Conservation (phyloP, 2,888 invertebrate species). For the Leucophora obtusa region DNA sequence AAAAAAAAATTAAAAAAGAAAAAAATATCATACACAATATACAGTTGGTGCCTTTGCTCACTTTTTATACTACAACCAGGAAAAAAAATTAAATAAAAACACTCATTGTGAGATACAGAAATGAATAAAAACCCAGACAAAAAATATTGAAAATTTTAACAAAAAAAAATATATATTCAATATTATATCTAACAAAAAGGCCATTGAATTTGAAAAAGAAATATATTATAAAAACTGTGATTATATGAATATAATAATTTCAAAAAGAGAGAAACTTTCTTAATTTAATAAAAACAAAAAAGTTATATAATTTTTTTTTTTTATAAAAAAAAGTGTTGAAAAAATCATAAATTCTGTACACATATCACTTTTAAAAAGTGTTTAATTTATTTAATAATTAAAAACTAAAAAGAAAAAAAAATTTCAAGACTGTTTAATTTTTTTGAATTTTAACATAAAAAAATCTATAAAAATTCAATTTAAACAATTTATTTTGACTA, state of each 20-base stretch:
- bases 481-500: conserved; percentile 61
- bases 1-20: conserved; percentile 23
- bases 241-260: conserved; percentile 36
- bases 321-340: conserved; percentile 9
- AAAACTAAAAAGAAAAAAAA: conserved; percentile 37
- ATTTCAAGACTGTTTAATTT: conserved; percentile 28
- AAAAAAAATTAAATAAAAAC: conserved; percentile 34
- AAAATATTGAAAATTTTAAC: conserved; percentile 14
- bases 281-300: conserved; percentile 23
- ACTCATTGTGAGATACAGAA: conserved; percentile 15
- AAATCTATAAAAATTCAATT: conserved; percentile 60
- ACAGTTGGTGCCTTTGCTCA: conserved; percentile 59
- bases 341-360: conserved; percentile 42
- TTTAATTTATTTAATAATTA: conserved; percentile 30
- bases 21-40: conserved; percentile 49
- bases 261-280: background rate
- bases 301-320: conserved; percentile 47
- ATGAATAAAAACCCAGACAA: conserved; percentile 39
- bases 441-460: conserved; percentile 54
- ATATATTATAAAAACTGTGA: conserved; percentile 44
- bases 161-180: conserved; percentile 25
- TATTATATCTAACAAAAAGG: conserved; percentile 30
- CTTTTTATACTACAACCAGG: conserved; percentile 37
- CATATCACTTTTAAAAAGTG: conserved; percentile 64
- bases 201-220: conserved; percentile 23